phyloP scores from a whole-genome alignment of 1,140 invertebrate species.

The Pseudobourletiella spinata region DNA sequence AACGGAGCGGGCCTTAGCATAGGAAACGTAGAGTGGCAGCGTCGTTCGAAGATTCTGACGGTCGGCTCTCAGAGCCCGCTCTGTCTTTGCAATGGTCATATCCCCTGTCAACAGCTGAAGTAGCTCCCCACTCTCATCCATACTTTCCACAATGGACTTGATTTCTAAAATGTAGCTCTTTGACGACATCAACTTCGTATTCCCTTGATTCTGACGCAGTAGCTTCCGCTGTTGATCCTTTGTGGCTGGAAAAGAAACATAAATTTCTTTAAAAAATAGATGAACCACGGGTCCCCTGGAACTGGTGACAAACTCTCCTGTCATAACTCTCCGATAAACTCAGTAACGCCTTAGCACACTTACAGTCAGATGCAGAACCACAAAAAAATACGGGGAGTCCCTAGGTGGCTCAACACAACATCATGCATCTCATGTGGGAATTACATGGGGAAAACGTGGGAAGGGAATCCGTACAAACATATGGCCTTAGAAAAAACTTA shows the following conservation, averaged over 20 bases:
- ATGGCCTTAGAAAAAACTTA: too few relatives aligned
- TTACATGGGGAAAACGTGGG: too few relatives aligned
- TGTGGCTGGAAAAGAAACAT: constrained; percentile 6
- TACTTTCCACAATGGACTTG: constrained; percentile 7
- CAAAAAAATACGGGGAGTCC: too few relatives aligned
- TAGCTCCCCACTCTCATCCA: constrained; percentile 24
- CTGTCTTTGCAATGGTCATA: constrained; percentile 4
- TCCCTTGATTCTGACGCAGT: background rate
- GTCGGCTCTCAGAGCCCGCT: constrained; percentile 12
- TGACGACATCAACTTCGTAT: background rate
- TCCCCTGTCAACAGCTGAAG: constrained; percentile 12
- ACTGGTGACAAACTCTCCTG: too few relatives aligned
- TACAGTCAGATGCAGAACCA: too few relatives aligned
- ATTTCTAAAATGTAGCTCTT: constrained; percentile 13
- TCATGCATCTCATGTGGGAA: too few relatives aligned
- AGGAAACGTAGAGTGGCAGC: constrained; percentile 3
- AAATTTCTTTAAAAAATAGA: too few relatives aligned
- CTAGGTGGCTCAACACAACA: too few relatives aligned
- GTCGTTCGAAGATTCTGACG: constrained; percentile 3
- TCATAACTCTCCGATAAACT: too few relatives aligned
- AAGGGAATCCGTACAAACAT: too few relatives aligned
- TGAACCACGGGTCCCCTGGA: too few relatives aligned
- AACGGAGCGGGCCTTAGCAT: constrained; percentile 23
- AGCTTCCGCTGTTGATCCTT: constrained; percentile 20
- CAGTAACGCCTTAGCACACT: too few relatives aligned